phyloP scores from a whole-genome alignment of 2,113 vertebrate genomes.

The Orycteropus afer region DNA sequence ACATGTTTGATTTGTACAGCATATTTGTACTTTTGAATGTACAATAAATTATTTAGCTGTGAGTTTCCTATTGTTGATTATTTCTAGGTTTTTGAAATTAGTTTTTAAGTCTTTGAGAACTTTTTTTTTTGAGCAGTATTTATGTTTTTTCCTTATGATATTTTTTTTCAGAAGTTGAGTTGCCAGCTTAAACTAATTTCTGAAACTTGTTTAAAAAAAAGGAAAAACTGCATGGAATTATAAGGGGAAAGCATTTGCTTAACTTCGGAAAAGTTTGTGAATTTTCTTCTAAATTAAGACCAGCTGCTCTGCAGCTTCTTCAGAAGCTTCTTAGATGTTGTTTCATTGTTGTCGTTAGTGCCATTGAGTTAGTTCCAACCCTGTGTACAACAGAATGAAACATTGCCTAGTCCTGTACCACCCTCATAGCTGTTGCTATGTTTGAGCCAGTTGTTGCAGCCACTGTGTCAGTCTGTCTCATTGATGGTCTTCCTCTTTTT shows the following conservation, averaged over 20 bases:
- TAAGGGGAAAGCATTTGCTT: not conserved
- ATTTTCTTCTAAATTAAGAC: not conserved
- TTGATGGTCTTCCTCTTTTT: too few species aligned
- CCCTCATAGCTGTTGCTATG: too few species aligned
- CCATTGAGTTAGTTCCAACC: too few species aligned
- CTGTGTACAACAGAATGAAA: too few species aligned
- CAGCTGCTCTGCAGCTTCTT: not conserved
- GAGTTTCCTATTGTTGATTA: not conserved
- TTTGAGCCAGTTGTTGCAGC: too few species aligned
- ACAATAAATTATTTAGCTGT: not conserved
- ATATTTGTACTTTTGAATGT: not conserved
- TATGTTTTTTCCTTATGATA: not conserved
- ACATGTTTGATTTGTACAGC: not conserved
- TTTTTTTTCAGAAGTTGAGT: constrained; percentile 2
- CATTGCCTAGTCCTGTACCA: too few species aligned
- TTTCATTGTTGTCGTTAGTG: too few species aligned
- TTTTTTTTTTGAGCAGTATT: constrained; percentile 1
- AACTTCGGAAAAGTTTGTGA: constrained; percentile 23
- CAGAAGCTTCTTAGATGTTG: not conserved
- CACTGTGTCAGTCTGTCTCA: too few species aligned
- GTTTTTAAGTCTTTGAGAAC: constrained; percentile 1
- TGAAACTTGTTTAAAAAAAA: not conserved
- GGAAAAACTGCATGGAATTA: not conserved
- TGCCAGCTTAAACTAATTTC: not conserved
- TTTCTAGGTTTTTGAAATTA: constrained; percentile 42